Evolutionary conservation across 2,888 invertebrate species (phyloP), one percentile per base, ranked within the genome.

Genomic region (Aelia acuminata): DNA sequence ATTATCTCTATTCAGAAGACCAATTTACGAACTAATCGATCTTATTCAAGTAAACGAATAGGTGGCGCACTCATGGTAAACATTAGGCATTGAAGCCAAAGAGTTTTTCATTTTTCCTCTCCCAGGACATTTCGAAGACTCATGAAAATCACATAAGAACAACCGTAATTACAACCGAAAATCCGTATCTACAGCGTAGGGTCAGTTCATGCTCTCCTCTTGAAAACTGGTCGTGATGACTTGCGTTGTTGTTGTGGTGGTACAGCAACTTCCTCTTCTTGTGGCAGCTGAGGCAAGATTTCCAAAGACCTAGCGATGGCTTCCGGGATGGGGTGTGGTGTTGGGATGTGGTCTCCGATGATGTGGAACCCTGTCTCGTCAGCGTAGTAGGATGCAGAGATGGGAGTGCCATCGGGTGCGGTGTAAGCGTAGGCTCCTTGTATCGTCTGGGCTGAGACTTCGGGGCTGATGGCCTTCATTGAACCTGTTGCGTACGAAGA

Each of bases 371-470:
- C 96, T 90, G 95, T 94, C 92, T 95, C 95, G 91, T 95, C 95
- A 90, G 96, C 95, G 89, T 93, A 91, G 92, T 95, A 96, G 84
- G 92, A 92, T 89, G 95, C 91, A 22, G 92, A 91, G 90, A 95
- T 93, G 22, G 93, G 93, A 57, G 93, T 92, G 20, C 96, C 96
- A 90, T 95, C 95, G 13, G 94, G 94, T 43, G 94, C 94, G 11
- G 95, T 94, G 91, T 96, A 96, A 0, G 96, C 94, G 91, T 94
- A 96, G 84, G 95, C 95, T 84, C 96, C 96, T 92, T 96, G 95
- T 7, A 96, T 95, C 2, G 92, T 91, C 85, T 91, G 90, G 26
- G 90, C 90, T 53, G 90, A 89, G 0, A 93, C 93, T 75, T 94
- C 94, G 0, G 93, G 93, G 1, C 94, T 94, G 31, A 93, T 93